These are phyloP conservation scores for Urocolius indicus DNA, from an alignment of 2,113 vertebrate genomes.

Conservation along the genomic window DNA sequence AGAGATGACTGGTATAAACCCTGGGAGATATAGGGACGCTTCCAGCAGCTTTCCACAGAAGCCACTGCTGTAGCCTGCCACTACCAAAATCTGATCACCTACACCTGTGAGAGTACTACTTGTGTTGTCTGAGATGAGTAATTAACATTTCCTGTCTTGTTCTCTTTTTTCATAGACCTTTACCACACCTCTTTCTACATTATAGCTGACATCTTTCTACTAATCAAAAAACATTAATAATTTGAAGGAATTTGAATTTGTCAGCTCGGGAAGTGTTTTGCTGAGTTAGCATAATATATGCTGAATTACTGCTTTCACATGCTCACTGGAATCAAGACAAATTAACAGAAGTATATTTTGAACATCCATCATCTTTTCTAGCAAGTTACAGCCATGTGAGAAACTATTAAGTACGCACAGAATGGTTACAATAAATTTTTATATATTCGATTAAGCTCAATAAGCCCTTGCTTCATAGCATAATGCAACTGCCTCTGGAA, in stretches of 20 bases:
- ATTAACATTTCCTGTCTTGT: not conserved
- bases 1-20: too few relatives aligned
- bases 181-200: not conserved
- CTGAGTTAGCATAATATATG: not conserved
- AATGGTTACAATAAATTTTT: not conserved
- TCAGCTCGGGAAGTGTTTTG: not conserved
- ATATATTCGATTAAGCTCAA: not conserved
- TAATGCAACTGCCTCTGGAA: not conserved
- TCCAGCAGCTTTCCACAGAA: too few relatives aligned
- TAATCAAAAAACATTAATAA: conserved; percentile 1
- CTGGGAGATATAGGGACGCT: too few relatives aligned
- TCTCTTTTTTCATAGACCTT: not conserved
- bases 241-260: not conserved
- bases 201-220: not conserved
- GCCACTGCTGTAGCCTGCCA: too few relatives aligned
- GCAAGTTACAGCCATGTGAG: not conserved
- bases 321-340: not conserved
- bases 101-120: not conserved
- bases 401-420: not conserved
- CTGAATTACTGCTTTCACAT: not conserved
- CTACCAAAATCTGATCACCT: too few relatives aligned
- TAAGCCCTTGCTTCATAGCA: not conserved
- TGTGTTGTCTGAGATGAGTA: not conserved
- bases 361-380: not conserved
- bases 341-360: not conserved